A percentile compares a stretch with the other conserved stretches of the same genome.
phyloP scores from a whole-genome alignment of 2,888 invertebrate species.

The Melanophora roralis region DNA sequence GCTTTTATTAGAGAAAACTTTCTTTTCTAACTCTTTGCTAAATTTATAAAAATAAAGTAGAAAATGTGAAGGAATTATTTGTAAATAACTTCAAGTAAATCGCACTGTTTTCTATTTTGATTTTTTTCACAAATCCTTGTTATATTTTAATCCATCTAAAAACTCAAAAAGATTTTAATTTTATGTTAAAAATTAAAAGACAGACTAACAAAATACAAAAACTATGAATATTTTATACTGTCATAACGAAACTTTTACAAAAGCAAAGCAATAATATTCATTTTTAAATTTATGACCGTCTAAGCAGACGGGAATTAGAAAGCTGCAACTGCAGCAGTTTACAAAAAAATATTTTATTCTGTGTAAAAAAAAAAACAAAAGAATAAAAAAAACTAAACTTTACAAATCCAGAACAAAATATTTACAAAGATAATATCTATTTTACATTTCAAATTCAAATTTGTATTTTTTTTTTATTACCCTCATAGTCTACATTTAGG shows the following conservation, averaged over 20 bases:
- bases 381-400: background rate
- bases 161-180: too few species aligned
- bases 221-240: background rate
- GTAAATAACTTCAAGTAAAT: too few species aligned
- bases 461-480: background rate
- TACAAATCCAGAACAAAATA: background rate
- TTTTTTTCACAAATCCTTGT: too few species aligned
- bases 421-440: background rate
- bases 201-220: background rate
- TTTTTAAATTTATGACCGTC: conserved; percentile 11
- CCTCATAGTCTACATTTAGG: background rate
- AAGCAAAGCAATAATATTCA: conserved; percentile 35
- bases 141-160: too few species aligned
- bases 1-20: too few species aligned
- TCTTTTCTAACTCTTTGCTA: too few species aligned
- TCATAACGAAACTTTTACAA: conserved; percentile 36
- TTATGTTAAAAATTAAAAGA: background rate
- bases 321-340: background rate
- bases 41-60: too few species aligned
- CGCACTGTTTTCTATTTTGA: too few species aligned
- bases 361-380: background rate
- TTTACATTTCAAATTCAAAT: background rate
- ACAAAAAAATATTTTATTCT: background rate
- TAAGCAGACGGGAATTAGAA: background rate
- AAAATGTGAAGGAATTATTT: too few species aligned